These are phyloP conservation scores for Oenanthe melanoleuca DNA, from an alignment of 2,113 vertebrate species.

Conservation along the genomic window DNA sequence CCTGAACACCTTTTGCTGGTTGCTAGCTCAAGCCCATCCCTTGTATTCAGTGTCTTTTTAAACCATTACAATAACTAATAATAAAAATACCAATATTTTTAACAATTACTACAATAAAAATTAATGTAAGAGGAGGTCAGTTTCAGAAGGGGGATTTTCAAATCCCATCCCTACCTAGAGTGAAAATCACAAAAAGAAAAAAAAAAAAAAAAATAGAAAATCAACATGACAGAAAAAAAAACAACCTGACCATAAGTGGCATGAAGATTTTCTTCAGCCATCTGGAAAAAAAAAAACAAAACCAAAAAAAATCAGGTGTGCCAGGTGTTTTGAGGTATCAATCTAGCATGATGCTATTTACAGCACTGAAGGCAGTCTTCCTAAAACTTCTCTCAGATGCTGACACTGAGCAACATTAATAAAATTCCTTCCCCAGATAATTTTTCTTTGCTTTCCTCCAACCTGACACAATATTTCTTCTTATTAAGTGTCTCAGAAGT, in stretches of 20 bases:
- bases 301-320: background rate
- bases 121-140: background rate
- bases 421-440: background rate
- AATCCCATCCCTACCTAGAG: background rate
- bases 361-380: background rate
- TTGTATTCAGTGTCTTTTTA: background rate
- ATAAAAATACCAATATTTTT: too few species aligned
- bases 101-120: too few species aligned
- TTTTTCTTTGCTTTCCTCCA: background rate
- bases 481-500: background rate
- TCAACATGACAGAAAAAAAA: background rate
- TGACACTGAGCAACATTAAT: background rate
- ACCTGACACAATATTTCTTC: background rate
- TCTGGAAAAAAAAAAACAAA: background rate
- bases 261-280: background rate
- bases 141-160: background rate
- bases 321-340: background rate
- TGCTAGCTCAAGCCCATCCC: background rate
- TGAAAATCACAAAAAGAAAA: accelerated
- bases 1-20: background rate
- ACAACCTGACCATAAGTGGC: background rate
- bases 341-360: background rate
- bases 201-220: background rate
- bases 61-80: too few species aligned
- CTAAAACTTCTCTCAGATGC: background rate